These are phyloP conservation scores for Formicarius rufipectus DNA, from an alignment of 2,113 vertebrate genomes.

Conservation along the genomic window DNA sequence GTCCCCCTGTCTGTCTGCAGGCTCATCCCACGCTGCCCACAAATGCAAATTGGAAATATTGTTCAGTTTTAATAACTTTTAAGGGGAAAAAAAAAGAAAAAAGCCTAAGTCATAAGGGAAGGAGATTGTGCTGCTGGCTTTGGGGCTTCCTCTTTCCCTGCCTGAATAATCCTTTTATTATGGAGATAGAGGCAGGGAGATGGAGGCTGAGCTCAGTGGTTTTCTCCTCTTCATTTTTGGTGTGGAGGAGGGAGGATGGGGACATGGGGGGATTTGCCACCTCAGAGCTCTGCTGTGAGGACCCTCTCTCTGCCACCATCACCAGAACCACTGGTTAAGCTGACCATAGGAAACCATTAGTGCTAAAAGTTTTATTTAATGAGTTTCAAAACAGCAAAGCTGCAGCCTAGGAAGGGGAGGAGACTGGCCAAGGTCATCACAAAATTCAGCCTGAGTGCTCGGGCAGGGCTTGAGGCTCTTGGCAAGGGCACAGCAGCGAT, in stretches of 20 bases:
- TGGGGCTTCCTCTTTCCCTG: neutral
- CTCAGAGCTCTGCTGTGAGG: neutral
- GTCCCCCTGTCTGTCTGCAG: neutral
- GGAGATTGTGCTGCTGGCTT: neutral
- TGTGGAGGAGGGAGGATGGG: neutral
- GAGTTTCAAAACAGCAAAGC: neutral
- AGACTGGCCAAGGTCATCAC: neutral
- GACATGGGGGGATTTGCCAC: neutral
- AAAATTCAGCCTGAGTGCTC: neutral
- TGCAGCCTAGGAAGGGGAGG: neutral
- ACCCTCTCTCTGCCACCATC: neutral
- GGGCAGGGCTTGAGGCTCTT: neutral
- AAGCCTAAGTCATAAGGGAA: neutral
- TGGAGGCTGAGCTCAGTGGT: neutral
- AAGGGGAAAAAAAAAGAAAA: neutral
- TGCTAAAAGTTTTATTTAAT: neutral
- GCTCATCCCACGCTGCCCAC: neutral
- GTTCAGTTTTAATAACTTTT: neutral
- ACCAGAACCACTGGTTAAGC: neutral
- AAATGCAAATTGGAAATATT: neutral
- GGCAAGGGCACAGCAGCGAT: neutral
- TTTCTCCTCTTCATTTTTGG: neutral
- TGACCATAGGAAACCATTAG: fast-evolving
- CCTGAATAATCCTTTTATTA: constrained; percentile 44
- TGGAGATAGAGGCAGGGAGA: neutral